Conservation (phyloP, 2,888 invertebrate genomes). For the Caradrina clavipalpis region DNA sequence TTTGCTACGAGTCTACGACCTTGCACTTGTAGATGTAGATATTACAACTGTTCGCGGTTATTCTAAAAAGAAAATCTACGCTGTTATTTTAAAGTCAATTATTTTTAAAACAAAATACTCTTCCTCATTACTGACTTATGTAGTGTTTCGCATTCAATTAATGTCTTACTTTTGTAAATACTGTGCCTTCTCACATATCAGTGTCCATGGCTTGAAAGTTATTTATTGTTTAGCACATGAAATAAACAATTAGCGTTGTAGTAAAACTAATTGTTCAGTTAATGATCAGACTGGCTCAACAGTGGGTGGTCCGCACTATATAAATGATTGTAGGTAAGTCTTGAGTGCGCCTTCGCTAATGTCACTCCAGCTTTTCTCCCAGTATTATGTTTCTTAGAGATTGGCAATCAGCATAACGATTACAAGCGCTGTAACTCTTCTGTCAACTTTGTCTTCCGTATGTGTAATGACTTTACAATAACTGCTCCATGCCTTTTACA, state of each 20-base stretch:
- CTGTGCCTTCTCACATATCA: neutral
- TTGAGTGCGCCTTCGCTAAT: conserved; percentile 73
- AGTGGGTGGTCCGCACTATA: conserved; percentile 68
- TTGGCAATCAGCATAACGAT: conserved; percentile 75
- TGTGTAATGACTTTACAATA: conserved; percentile 71
- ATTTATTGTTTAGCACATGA: conserved; percentile 41
- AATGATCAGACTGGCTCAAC: conserved; percentile 64
- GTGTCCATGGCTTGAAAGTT: conserved; percentile 20
- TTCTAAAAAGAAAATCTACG: neutral
- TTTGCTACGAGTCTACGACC: neutral
- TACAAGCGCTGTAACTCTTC: conserved; percentile 67
- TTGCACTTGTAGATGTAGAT: neutral
- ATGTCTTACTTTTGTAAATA: neutral
- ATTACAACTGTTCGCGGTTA: neutral
- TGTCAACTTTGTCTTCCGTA: conserved; percentile 66
- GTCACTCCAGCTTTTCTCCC: conserved; percentile 72
- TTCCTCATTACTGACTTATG: neutral
- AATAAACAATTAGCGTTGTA: conserved; percentile 49
- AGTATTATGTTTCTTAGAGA: conserved; percentile 69
- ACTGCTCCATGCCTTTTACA: conserved; percentile 71
- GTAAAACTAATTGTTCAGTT: conserved; percentile 70
- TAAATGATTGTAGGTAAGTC: conserved; percentile 61
- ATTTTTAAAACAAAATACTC: neutral
- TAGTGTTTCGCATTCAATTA: conserved; percentile 5
- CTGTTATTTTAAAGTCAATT: neutral